Percentiles rank a stretch among this genome's conserved stretches.
Conservation (phyloP, 2,797 vertebrate genomes). For the Tokudaia muenninki region DNA sequence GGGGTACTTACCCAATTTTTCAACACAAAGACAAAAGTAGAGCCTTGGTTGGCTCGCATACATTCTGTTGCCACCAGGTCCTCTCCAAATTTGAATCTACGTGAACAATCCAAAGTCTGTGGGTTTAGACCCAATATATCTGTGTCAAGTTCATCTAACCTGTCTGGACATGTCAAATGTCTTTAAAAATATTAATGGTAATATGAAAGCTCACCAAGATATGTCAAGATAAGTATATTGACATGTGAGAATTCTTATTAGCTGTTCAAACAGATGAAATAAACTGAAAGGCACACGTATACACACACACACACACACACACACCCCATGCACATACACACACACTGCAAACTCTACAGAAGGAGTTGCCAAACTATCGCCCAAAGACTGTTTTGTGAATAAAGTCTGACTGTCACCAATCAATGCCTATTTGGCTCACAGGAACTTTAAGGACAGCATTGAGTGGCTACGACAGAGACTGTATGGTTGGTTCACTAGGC, state of each 20-base stretch:
- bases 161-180: background rate
- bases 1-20: background rate
- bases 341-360: background rate
- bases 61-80: accelerated
- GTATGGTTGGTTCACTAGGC: background rate
- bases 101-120: accelerated
- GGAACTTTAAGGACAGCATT: background rate
- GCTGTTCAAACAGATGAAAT: background rate
- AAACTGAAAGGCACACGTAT: background rate
- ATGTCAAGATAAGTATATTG: background rate
- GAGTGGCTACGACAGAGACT: background rate
- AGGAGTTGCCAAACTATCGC: background rate
- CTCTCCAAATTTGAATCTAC: accelerated
- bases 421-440: background rate
- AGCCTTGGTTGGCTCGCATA: background rate
- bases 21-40: background rate
- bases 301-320: background rate
- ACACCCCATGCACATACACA: background rate
- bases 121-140: background rate
- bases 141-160: background rate
- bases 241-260: background rate
- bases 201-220: background rate
- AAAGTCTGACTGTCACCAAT: slow-evolving; percentile 61
- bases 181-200: background rate
- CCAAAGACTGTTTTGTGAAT: slow-evolving; percentile 16